phyloP scores from a whole-genome alignment of 2,888 invertebrate species.

The Nemotelus nigrinus region DNA sequence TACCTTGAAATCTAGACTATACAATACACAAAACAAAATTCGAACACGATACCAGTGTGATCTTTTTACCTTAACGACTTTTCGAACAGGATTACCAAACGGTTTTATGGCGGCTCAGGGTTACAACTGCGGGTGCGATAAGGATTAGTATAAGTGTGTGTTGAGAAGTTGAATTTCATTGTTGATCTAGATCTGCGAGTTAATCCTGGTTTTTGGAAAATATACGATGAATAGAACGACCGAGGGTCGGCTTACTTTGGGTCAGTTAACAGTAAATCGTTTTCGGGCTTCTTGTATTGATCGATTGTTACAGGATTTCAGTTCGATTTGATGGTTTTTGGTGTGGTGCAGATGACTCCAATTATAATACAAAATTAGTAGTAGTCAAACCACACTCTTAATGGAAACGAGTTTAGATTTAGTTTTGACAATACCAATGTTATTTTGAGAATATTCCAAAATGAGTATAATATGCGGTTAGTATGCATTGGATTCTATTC shows the following conservation, averaged over 20 bases:
- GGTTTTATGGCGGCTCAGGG: constrained; percentile 36
- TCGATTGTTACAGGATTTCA: not conserved
- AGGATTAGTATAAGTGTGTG: constrained; percentile 7
- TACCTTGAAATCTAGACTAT: too few relatives aligned
- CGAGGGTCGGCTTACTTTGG: not conserved
- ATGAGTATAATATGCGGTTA: too few relatives aligned
- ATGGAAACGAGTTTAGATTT: too few relatives aligned
- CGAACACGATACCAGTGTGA: not conserved
- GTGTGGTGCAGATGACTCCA: too few relatives aligned
- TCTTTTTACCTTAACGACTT: constrained; percentile 44
- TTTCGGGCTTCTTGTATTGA: not conserved
- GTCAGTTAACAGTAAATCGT: not conserved
- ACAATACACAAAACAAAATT: too few relatives aligned
- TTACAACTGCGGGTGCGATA: not conserved
- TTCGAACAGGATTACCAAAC: constrained; percentile 45
- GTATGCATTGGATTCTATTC: too few relatives aligned
- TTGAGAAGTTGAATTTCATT: not conserved
- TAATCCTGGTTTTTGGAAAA: constrained; percentile 24
- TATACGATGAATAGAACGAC: not conserved
- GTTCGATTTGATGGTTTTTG: not conserved
- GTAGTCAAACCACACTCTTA: too few relatives aligned
- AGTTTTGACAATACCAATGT: too few relatives aligned
- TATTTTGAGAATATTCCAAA: too few relatives aligned
- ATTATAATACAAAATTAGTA: too few relatives aligned
- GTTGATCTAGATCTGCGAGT: constrained; percentile 13